Base-by-base conservation (phyloP, 2,797 vertebrate genomes). In the Molossus alvarezi region DNA sequence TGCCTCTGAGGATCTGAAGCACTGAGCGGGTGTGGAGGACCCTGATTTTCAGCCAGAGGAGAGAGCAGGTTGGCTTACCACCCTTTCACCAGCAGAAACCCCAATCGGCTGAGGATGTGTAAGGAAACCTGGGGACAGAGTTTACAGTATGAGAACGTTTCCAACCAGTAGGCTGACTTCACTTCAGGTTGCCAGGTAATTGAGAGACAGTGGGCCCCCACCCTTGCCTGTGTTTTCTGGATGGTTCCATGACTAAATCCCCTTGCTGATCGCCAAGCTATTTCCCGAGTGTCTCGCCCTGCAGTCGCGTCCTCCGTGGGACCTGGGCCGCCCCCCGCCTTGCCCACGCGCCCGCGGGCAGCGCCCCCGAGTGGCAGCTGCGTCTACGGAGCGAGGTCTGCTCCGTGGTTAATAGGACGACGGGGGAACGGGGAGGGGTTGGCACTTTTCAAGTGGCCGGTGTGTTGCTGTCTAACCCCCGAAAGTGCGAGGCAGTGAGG, bases 211-310 rank as follows among this genome's bases (percentile, higher is more conserved):
- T 53, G 17, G 62, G 23, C 8, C 57, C 81, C 41, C 71, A 57
- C 12, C 4, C 48, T 51, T 60, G 51, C 48, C 10, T 95, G 48
- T 45, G 17, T 96, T 92, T 86, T 67, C 37, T 67, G 60, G 48
- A n/a, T 92, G 17, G n/a, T 33, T 85, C 33, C n/a, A 76, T 20
- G 33, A 86, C 48, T 92, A 83, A 96, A 90, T 71, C 81, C 69
- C 57, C n/a, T 81, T 81, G 71, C 88, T 81, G 87, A 93, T 53
- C 76, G 37, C 17, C 65, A 53, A 15, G 79, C 55, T 58, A 14
- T 90, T 90, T 83, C 83, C 18, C 14, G 45, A 92, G 33, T n/a
- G 17, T 3, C 20, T 95, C 72, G 48, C 15, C 8, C 58, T 65
- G 45, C 91, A 75, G 76, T 83, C 20, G 1, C 25, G 89, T 84